Evolutionary conservation across 1,140 invertebrate species (phyloP), one percentile per base, ranked within the genome.

Genomic region (Caenorhabditis inopinata): DNA sequence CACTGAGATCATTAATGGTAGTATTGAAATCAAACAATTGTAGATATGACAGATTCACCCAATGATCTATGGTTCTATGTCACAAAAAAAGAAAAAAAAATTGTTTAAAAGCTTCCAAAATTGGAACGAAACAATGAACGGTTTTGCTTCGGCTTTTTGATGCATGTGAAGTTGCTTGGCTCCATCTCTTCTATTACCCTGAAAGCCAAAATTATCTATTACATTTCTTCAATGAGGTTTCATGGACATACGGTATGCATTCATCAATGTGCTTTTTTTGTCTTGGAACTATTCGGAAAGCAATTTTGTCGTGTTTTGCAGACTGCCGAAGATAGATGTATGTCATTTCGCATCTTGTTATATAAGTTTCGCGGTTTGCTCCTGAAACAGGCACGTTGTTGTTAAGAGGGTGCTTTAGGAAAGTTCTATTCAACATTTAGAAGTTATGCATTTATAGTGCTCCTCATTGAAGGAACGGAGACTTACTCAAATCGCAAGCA

Each of bases 401-500:
- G n/a, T n/a, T n/a, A n/a, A n/a, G n/a, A n/a, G n/a, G n/a, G n/a
- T n/a, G n/a, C n/a, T n/a, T n/a, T n/a, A n/a, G n/a, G n/a, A n/a
- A n/a, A n/a, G n/a, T n/a, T n/a, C n/a, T n/a, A n/a, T n/a, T n/a
- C n/a, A n/a, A n/a, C n/a, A n/a, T 42, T 42, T 62, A 7, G 7
- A 68, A 68, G 38, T 68, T 29, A 68, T 68, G 58, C 23, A 18
- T 25, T 68, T 68, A 21, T 11, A 68, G 38, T 42, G 38, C 18
- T 9, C 38, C 32, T 42, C n/a, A 68, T 9, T 21, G 21, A 9
- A 2, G 38, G 14, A 32, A 58, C 35, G 58, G 38, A 68, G 58
- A 68, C 58, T 68, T 68, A 68, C 58, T 29, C n/a, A 68, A 38
- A 38, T 68, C 58, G 9, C 58, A 68, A n/a, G 58, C 58, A 0